Evolutionary conservation across 2,888 invertebrate genomes (phyloP).

Genomic region (Perizoma flavofasciatum): DNA sequence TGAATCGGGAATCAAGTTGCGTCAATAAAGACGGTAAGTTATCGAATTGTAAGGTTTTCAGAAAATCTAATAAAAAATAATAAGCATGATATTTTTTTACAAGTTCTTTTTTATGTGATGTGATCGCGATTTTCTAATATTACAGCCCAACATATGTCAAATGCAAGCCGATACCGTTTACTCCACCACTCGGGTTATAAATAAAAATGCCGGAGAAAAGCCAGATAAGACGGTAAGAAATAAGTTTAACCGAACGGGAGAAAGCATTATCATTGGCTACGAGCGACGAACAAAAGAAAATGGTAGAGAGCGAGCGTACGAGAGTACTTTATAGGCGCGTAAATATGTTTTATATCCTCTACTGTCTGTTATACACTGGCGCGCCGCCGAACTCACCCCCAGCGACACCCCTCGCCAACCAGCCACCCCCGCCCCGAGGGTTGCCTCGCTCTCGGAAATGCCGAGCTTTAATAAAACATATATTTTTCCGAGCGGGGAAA

Average conservation of each 20-base stretch:
- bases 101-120: not conserved
- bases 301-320: conserved; percentile 81
- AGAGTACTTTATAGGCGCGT: conserved; percentile 85
- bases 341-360: conserved; percentile 85
- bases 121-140: conserved; percentile 44
- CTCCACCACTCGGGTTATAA: conserved; percentile 76
- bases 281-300: conserved; percentile 83
- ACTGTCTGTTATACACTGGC: conserved; percentile 84
- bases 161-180: conserved; percentile 67
- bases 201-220: conserved; percentile 79
- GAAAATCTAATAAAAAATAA: no score
- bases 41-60: no score
- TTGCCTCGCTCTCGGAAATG: conserved; percentile 82
- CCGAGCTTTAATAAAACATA: conserved; percentile 85
- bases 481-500: conserved; percentile 84
- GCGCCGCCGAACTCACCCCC: conserved; percentile 69
- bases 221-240: conserved; percentile 81
- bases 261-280: conserved; percentile 83
- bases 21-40: no score
- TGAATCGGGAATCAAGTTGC: no score
- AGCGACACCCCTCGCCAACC: conserved; percentile 53
- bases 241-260: conserved; percentile 82
- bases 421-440: conserved; percentile 69
- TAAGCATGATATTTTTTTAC: no score
- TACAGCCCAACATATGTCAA: conserved; percentile 60